Evolutionary conservation across 2,113 vertebrate genomes (phyloP), one percentile per base, ranked within the genome.

Genomic region (Hypomesus transpacificus): DNA sequence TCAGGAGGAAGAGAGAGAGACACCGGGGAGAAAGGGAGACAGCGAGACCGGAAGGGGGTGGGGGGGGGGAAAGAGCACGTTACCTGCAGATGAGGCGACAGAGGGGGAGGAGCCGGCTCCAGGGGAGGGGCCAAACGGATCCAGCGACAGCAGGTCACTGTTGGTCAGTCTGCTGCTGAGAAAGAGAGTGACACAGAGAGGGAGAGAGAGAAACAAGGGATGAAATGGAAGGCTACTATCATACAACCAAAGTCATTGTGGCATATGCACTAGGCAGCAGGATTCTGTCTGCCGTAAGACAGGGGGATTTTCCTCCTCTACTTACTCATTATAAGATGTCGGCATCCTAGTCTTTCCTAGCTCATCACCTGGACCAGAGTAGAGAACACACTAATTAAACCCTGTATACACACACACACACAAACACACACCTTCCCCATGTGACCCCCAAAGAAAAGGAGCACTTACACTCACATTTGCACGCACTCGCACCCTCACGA

Each of bases 81-180:
- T 90, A 98, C 96, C 95, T 93, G 94, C 88, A 16, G 94, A 91
- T 1, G 91, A 92, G 3, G 94, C 92, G 46, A 91, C 88, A 9
- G 92, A 79, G 58, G 92, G 89, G 80, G 93, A 88, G 1, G 94
- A 92, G 53, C 89, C 89, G 52, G 89, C 89, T 11, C 93, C 89
- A 13, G 91, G 80, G 69, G 93, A 89, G 31, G 93, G 92, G 75
- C 91, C 89, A 75, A 97, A 94, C 1, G 95, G 95, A 84, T 99
- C 97, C 94, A 96, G 92, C 73, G 95, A 96, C 69, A 98, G 90
- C 28, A 99, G 93, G 79, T 98, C 95, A 76, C 87, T 95, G 89
- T 89, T 95, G 21, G 89, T 91, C 86, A 94, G 92, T 76, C 94
- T 98, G 85, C 80, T 85, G 39, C 51, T 79, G 57, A 63, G 31